These are phyloP conservation scores for Drosophila nebulosa DNA, from an alignment of 1,140 invertebrate genomes.

Conservation along the genomic window DNA sequence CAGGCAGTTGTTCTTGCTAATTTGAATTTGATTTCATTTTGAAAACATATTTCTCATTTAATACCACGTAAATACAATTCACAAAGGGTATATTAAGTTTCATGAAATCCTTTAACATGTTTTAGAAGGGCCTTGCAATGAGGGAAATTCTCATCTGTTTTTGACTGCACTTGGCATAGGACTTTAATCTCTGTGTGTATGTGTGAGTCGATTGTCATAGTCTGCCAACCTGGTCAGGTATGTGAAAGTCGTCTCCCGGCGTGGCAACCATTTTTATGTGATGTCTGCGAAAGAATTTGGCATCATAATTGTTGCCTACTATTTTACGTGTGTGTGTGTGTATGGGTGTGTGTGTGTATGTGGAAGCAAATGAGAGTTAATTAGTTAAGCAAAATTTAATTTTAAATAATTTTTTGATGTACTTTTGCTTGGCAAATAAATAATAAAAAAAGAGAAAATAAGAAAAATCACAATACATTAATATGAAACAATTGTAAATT, in stretches of 20 bases:
- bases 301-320: background rate
- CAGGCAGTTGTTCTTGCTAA: constrained; percentile 26
- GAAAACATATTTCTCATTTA: constrained; percentile 9
- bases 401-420: background rate
- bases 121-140: too few species aligned
- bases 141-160: too few species aligned
- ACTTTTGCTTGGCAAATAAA: background rate
- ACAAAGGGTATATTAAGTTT: background rate
- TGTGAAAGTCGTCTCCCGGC: background rate
- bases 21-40: constrained; percentile 58
- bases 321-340: background rate
- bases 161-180: too few species aligned
- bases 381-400: constrained; percentile 16
- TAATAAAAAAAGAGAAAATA: background rate
- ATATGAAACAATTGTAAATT: background rate
- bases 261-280: background rate
- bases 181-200: too few species aligned
- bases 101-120: background rate
- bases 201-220: too few species aligned
- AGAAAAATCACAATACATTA: background rate
- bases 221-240: too few species aligned
- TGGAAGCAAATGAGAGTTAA: background rate
- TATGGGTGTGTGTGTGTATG: background rate
- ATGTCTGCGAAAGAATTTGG: background rate
- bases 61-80: background rate